Conservation (phyloP, 2,797 vertebrate species). For the Sardinella longiceps region DNA sequence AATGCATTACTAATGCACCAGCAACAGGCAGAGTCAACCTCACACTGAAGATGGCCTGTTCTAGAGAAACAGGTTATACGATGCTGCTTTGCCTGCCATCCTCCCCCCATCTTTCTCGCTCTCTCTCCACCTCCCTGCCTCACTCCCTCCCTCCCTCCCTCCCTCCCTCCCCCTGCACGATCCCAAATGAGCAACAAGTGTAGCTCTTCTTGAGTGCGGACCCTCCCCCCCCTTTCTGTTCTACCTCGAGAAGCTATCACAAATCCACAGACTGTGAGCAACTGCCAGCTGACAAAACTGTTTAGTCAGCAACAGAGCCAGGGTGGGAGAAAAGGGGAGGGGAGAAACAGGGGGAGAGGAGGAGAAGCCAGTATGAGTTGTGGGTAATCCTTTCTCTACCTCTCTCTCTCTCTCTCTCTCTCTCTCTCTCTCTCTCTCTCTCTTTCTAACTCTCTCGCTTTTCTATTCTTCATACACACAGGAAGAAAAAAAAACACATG, state of each 20-base stretch:
- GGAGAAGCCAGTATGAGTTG: conserved; percentile 17
- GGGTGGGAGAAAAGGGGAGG: conserved; percentile 53
- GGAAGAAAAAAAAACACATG: not conserved
- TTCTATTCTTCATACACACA: not conserved
- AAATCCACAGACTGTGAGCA: conserved; percentile 70
- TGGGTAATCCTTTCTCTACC: not conserved
- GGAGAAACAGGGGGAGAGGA: conserved; percentile 25
- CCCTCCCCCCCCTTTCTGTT: conserved; percentile 52
- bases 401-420: not conserved
- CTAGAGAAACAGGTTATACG: conserved; percentile 57
- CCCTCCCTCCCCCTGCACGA: conserved; percentile 27
- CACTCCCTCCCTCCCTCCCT: conserved; percentile 1
- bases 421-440: not conserved
- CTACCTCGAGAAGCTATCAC: conserved; percentile 69
- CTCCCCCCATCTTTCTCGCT: conserved; percentile 20
- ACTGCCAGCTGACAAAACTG: conserved; percentile 81
- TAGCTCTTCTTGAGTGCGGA: conserved; percentile 52
- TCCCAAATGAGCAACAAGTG: conserved; percentile 34
- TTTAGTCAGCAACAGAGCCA: conserved; percentile 77
- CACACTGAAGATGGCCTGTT: conserved; percentile 42
- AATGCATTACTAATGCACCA: conserved; percentile 21
- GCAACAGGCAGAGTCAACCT: conserved; percentile 20
- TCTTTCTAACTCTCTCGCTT: not conserved
- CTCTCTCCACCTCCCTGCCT: not conserved
- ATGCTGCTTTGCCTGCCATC: conserved; percentile 44